These are phyloP conservation scores for Xenentodon cancila DNA, from an alignment of 2,797 vertebrate genomes.

Conservation along the genomic window DNA sequence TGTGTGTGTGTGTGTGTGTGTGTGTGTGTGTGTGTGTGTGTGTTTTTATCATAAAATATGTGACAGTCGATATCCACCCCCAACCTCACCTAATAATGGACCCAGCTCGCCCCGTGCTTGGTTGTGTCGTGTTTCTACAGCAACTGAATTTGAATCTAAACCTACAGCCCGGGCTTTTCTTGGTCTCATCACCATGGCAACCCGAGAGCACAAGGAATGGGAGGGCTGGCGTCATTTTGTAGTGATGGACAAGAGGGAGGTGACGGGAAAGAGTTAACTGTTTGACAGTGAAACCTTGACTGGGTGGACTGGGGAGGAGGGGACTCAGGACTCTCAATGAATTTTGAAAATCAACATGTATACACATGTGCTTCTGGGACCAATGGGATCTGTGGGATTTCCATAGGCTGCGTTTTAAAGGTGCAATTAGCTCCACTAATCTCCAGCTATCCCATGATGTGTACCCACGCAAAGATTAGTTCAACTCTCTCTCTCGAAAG, in stretches of 20 bases:
- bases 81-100: constrained; percentile 22
- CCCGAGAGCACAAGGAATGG: constrained; percentile 75
- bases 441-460: constrained; percentile 39
- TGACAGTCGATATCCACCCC: constrained; percentile 51
- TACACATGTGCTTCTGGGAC: constrained; percentile 58
- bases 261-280: constrained; percentile 76
- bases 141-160: constrained; percentile 85
- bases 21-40: constrained; percentile 15
- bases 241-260: constrained; percentile 72
- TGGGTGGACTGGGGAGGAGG: constrained; percentile 50
- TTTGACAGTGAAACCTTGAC: constrained; percentile 61
- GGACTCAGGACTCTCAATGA: constrained; percentile 38
- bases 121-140: constrained; percentile 69
- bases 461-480: constrained; percentile 38
- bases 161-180: constrained; percentile 74
- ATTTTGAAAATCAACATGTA: constrained; percentile 79
- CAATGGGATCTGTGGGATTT: constrained; percentile 38
- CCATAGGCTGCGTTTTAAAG: constrained; percentile 36
- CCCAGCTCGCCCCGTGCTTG: constrained; percentile 55
- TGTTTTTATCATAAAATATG: constrained; percentile 74
- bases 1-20: background rate
- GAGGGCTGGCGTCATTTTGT: constrained; percentile 69
- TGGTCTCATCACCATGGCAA: constrained; percentile 82
- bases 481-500: constrained; percentile 20
- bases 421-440: constrained; percentile 32